Base-by-base conservation (phyloP, 2,888 invertebrate species). In the Linnaemya vulpina region DNA sequence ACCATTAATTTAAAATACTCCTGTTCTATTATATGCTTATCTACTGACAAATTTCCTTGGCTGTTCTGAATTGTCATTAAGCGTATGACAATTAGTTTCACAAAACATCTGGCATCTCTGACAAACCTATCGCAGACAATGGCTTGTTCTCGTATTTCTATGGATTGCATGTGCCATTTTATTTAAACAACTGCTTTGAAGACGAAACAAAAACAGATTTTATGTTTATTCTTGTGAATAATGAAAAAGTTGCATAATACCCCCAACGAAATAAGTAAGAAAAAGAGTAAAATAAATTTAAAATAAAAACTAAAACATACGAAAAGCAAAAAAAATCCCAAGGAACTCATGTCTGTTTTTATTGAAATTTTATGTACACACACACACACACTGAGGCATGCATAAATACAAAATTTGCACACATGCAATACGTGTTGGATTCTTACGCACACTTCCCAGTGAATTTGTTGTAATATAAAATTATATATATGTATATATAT, bases 161-260 rank as follows among this genome's bases (percentile, higher is more conserved):
- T 67, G 17, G 13, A 38, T 58, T 80, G 65, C 73, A 58, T 80
- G 67, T 74, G 80, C 58, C 67, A 67, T 67, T 74, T 67, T 65
- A 73, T 55, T 79, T 58, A 60, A 65, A 51, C 73, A 67, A 80
- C 49, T 73, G 67, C 65, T 73, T 49, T 79, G 40, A 65, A 49
- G 58, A 65, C 49, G 55, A 60, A 58, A 79, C 65, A 74, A 74
- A 67, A 79, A 65, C 17, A 65, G 46, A 55, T 79, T 79, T 79
- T 73, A 79, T 65, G 38, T 79, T 65, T 74, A 74, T 74, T 74
- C n/a, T 60, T n/a, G 20, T 30, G 40, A 60, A 67, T 60, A 68
- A 74, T 74, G 58, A 74, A 80, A 74, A 74, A 60, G 51, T 74
- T 80, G 53, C 60, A 80, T 74, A 74, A 74, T 74, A 68, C 20